phyloP scores from a whole-genome alignment of 1,140 invertebrate genomes.

The Conus ventricosus region DNA sequence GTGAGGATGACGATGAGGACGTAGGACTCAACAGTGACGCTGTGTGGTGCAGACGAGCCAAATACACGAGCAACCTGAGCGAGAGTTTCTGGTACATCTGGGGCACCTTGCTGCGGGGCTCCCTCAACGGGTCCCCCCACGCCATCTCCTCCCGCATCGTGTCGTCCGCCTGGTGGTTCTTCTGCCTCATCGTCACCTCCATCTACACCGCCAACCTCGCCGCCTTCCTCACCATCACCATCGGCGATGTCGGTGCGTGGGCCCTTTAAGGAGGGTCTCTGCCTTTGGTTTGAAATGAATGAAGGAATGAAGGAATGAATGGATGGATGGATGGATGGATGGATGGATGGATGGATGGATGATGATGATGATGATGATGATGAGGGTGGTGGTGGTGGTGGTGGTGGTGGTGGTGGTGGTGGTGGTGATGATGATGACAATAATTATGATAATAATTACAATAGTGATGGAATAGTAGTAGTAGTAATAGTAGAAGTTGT shows the following conservation, averaged over 20 bases:
- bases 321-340: no score
- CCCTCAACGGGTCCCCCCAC: slow-evolving; percentile 57
- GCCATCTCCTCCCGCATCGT: slow-evolving; percentile 81
- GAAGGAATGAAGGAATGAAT: no score
- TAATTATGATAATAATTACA: background rate
- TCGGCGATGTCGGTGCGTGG: slow-evolving; percentile 34
- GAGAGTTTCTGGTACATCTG: slow-evolving; percentile 72
- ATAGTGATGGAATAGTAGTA: background rate
- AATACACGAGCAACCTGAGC: slow-evolving; percentile 57
- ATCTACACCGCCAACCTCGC: slow-evolving; percentile 90
- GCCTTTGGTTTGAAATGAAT: no score
- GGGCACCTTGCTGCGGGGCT: slow-evolving; percentile 66
- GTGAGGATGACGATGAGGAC: background rate
- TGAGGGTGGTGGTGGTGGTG: no score
- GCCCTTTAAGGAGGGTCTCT: no score
- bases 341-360: no score
- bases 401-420: no score
- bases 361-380: no score
- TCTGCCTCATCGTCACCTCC: slow-evolving; percentile 96
- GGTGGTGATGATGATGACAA: no score
- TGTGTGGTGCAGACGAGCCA: slow-evolving; percentile 44
- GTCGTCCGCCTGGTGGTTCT: slow-evolving; percentile 99
- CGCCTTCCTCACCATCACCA: slow-evolving; percentile 72
- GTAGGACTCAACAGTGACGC: no score
- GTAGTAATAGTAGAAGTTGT: no score